Evolutionary conservation across 2,888 invertebrate genomes (phyloP), one percentile per base, ranked within the genome.

Genomic region (Subacronicta megacephala): DNA sequence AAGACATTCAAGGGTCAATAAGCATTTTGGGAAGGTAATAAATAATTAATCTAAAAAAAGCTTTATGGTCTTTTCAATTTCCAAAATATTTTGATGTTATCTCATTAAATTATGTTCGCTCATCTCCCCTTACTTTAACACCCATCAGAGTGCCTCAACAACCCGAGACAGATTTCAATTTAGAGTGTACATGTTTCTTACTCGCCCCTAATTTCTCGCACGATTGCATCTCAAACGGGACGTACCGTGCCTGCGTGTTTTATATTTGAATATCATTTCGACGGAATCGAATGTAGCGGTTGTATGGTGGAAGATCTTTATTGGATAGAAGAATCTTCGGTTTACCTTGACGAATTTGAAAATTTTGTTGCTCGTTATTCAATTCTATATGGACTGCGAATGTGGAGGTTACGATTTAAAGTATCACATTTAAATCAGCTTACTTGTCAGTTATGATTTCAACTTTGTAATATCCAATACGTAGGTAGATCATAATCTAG

Each of bases 161-260:
- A 70, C 74, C 77, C 77, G 72, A 80, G 82, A 82, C 83, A 84
- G 84, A 85, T 85, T 84, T 85, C 85, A 85, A 85, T 86, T 85
- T 81, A 73, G 80, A 81, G 80, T 82, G 75, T 83, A 84, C 83
- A 82, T 83, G 83, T 84, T 81, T 82, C 82, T 80, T 81, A 78
- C 80, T 80, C 76, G 74, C 71, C 80, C 81, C 80, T 85, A 85
- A 86, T 87, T 87, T 87, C 79, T 75, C 80, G 84, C 82, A 77
- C 81, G 80, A 86, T 86, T 83, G 83, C 80, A 75, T 79, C 62
- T 75, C 78, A 75, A 78, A 77, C 82, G 75, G 66, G 77, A 82
- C 80, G 77, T 77, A 75, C 71, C 64, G 52, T 63, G 66, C 63
- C 57, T 60, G 57, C 72, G 64, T 67, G 71, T 73, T 72, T 70